Percentiles rank a stretch among this genome's conserved stretches.
These are phyloP conservation scores for Lordiphosa stackelbergi DNA, from an alignment of 1,140 invertebrate genomes.

Conservation along the genomic window DNA sequence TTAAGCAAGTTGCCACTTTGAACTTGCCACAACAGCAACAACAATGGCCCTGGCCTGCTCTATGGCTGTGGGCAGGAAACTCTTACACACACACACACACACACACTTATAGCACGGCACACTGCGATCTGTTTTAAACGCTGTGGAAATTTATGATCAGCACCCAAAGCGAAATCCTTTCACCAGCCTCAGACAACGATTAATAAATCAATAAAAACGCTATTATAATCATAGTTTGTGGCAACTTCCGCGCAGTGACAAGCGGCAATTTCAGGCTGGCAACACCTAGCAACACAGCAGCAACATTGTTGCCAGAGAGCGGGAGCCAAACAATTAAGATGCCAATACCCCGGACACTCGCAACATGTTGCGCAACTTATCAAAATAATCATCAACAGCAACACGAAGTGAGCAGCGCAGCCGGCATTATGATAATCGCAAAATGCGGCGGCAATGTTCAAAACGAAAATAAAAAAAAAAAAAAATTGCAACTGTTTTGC, in stretches of 20 bases:
- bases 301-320: constrained; percentile 50
- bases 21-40: constrained; percentile 32
- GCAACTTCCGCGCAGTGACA: constrained; percentile 64
- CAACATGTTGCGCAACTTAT: constrained; percentile 73
- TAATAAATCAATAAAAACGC: constrained; percentile 71
- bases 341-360: constrained; percentile 33
- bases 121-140: constrained; percentile 48
- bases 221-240: constrained; percentile 51
- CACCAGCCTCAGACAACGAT: constrained; percentile 60
- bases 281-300: constrained; percentile 48
- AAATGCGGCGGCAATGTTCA: constrained; percentile 64
- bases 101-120: background rate
- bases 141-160: constrained; percentile 55
- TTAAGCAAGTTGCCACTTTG: constrained; percentile 38
- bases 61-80: constrained; percentile 25
- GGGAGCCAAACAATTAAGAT: constrained; percentile 53
- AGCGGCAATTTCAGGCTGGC: constrained; percentile 58
- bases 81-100: background rate
- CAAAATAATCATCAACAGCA: constrained; percentile 67
- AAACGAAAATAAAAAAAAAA: constrained; percentile 40
- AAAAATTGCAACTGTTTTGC: constrained; percentile 69
- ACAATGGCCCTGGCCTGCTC: constrained; percentile 24
- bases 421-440: constrained; percentile 72
- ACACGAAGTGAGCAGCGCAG: constrained; percentile 44
- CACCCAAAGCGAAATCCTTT: constrained; percentile 69